These are phyloP conservation scores for Copidosoma aretas DNA, from an alignment of 2,888 invertebrate genomes.

Conservation along the genomic window DNA sequence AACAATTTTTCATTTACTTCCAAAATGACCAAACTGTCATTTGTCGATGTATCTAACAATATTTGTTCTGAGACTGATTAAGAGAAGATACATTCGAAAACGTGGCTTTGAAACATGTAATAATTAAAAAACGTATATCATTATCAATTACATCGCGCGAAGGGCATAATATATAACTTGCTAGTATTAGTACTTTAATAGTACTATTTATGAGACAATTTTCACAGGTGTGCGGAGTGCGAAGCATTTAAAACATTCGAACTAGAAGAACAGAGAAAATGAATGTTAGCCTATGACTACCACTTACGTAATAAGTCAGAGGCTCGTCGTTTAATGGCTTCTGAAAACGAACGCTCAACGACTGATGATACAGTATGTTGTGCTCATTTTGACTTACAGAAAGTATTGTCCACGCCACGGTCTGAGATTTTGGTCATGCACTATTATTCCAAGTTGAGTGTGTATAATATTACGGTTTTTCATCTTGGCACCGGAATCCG, in stretches of 20 bases:
- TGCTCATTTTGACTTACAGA: neutral
- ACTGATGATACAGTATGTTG: neutral
- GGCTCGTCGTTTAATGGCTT: neutral
- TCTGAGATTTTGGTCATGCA: neutral
- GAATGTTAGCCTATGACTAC: neutral
- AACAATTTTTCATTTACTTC: too few species aligned
- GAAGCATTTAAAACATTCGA: neutral
- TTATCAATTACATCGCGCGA: too few species aligned
- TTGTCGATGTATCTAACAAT: too few species aligned
- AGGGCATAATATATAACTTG: too few species aligned
- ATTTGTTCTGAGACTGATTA: too few species aligned
- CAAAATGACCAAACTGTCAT: too few species aligned
- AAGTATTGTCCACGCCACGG: neutral
- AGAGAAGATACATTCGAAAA: too few species aligned
- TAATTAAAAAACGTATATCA: too few species aligned
- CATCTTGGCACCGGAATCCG: neutral
- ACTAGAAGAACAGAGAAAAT: neutral
- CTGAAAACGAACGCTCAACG: neutral
- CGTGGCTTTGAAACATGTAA: too few species aligned
- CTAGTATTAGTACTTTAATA: too few species aligned
- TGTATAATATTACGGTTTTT: constrained; percentile 1
- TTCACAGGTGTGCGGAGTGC: neutral
- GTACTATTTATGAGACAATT: neutral
- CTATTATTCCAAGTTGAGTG: neutral
- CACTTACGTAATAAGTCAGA: constrained; percentile 3